Conservation (phyloP, 2,888 invertebrate genomes). For the Euproctis similis region DNA sequence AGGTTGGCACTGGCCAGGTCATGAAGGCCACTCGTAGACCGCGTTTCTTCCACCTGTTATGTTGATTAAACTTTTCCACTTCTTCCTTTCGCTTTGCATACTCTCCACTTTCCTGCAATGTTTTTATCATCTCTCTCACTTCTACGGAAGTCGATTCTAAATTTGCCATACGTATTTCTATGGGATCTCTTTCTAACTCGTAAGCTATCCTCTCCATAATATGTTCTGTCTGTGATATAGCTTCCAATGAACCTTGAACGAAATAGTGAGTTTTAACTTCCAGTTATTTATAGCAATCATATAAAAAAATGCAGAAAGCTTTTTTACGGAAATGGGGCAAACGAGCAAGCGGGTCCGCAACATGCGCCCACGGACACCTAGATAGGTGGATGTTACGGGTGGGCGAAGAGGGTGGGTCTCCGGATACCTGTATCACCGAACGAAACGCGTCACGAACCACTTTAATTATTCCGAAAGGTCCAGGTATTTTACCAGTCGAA, state of each 20-base stretch:
- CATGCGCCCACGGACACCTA: no score
- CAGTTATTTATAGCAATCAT: no score
- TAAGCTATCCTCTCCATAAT: slow-evolving; percentile 80
- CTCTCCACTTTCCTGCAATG: slow-evolving; percentile 59
- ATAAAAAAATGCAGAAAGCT: no score
- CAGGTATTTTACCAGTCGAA: no score
- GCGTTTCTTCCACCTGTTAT: slow-evolving; percentile 86
- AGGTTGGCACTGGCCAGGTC: slow-evolving; percentile 1
- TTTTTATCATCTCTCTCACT: slow-evolving; percentile 62
- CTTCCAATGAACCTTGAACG: slow-evolving; percentile 68
- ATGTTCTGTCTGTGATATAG: slow-evolving; percentile 69
- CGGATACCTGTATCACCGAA: no score
- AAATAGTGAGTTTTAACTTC: no score
- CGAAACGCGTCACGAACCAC: no score
- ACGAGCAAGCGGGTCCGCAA: no score
- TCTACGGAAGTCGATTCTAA: slow-evolving; percentile 38
- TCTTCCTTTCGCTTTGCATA: slow-evolving; percentile 49
- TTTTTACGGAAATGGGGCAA: no score
- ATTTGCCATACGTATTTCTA: slow-evolving; percentile 72
- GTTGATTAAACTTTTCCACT: slow-evolving; percentile 73
- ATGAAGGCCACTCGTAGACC: slow-evolving; percentile 46
- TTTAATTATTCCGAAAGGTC: no score
- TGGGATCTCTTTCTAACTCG: slow-evolving; percentile 67
- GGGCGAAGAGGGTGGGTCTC: no score
- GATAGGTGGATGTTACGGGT: no score